Conservation (phyloP, 2,797 vertebrate species). For the Strix occidentalis region DNA sequence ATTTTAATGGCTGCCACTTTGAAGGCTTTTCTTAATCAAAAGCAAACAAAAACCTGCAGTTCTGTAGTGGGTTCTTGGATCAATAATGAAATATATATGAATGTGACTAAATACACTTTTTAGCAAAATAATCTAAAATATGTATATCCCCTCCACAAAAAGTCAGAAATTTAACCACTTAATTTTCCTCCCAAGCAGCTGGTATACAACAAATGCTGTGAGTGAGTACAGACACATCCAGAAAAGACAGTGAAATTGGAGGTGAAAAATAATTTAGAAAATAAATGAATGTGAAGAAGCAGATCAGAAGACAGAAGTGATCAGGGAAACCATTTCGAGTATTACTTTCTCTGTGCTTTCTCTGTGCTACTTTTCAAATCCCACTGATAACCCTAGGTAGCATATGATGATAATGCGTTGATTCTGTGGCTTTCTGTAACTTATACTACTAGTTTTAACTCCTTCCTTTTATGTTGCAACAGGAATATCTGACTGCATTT, state of each 20-base stretch:
- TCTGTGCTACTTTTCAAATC: neutral
- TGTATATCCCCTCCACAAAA: neutral
- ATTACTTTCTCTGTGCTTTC: neutral
- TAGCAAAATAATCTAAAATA: neutral
- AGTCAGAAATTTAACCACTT: neutral
- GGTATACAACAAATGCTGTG: neutral
- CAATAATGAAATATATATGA: neutral
- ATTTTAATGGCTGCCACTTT: neutral
- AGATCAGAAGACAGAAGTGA: neutral
- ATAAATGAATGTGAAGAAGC: neutral
- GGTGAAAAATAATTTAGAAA: neutral
- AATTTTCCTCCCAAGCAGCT: neutral
- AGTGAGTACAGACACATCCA: neutral
- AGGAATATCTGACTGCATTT: neutral
- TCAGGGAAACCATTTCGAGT: neutral
- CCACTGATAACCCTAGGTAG: neutral
- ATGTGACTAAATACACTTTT: neutral
- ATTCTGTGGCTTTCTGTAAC: neutral
- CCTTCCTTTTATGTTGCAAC: neutral
- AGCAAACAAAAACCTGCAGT: neutral
- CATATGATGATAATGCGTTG: neutral
- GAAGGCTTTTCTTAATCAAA: neutral
- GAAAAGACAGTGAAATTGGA: neutral
- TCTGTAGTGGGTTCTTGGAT: neutral
- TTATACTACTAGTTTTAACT: neutral